These are phyloP conservation scores for Cossypha caffra DNA, from an alignment of 2,797 vertebrate genomes.

Conservation along the genomic window DNA sequence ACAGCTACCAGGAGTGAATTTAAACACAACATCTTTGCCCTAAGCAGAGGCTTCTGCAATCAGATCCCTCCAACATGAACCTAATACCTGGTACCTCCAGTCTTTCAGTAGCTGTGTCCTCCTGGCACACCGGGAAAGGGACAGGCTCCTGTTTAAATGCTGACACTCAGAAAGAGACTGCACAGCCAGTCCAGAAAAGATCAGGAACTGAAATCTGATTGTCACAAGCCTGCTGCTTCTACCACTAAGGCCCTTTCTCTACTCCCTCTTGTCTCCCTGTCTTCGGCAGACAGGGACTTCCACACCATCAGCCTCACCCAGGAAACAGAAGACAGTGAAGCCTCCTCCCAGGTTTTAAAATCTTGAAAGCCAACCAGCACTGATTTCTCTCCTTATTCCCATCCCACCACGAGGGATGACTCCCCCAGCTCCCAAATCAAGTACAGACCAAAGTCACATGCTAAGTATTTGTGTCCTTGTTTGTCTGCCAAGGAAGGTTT, in stretches of 20 bases:
- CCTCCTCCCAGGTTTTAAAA: not conserved
- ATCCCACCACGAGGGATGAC: not conserved
- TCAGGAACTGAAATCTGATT: not conserved
- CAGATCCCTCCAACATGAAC: not conserved
- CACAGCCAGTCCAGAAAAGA: not conserved
- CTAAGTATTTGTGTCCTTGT: not conserved
- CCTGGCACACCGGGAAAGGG: rapidly evolving
- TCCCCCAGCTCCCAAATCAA: not conserved
- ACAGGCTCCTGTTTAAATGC: not conserved
- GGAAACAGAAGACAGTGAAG: not conserved
- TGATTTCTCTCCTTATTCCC: not conserved
- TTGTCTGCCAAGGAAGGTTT: not conserved
- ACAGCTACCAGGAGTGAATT: not conserved
- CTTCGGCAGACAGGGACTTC: not conserved
- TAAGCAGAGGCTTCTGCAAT: not conserved
- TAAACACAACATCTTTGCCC: not conserved
- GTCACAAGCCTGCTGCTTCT: not conserved
- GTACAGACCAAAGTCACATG: not conserved
- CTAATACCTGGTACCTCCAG: not conserved
- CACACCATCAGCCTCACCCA: not conserved
- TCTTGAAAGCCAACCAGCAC: not conserved
- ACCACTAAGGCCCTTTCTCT: not conserved
- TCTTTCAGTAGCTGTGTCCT: not conserved
- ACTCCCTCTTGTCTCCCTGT: not conserved
- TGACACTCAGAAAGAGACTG: not conserved